Conservation (phyloP, 2,797 vertebrate species). For the Jordanella pulchra region DNA sequence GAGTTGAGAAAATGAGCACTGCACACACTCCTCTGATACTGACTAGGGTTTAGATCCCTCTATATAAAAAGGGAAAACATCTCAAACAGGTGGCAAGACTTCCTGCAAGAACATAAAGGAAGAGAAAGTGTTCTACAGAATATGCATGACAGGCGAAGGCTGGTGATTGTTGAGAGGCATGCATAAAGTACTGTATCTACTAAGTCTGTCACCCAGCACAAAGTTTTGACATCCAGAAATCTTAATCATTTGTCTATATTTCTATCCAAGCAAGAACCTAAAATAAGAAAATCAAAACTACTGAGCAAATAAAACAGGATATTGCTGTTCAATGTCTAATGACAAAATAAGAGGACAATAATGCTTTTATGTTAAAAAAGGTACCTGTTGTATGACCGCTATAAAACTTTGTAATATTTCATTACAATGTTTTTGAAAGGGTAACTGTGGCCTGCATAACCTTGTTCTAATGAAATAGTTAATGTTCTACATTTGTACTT, state of each 20-base stretch:
- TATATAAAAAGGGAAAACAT: conserved; percentile 50
- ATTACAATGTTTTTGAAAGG: not conserved
- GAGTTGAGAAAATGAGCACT: conserved; percentile 51
- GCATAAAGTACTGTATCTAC: conserved; percentile 21
- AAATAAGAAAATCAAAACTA: conserved; percentile 23
- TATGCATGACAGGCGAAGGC: conserved; percentile 60
- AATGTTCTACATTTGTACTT: not conserved
- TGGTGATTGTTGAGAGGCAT: conserved; percentile 34
- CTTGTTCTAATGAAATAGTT: not conserved
- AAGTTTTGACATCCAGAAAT: conserved; percentile 33
- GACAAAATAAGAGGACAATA: conserved; percentile 11
- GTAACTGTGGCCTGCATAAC: not conserved
- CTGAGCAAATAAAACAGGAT: conserved; percentile 25
- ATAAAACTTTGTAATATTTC: not conserved
- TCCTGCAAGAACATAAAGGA: conserved; percentile 49
- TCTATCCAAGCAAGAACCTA: conserved; percentile 18
- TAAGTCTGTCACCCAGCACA: conserved; percentile 26
- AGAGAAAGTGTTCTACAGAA: conserved; percentile 68
- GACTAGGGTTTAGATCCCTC: conserved; percentile 52
- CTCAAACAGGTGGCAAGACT: conserved; percentile 70
- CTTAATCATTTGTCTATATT: conserved; percentile 29
- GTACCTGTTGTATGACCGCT: not conserved
- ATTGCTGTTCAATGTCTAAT: conserved; percentile 19
- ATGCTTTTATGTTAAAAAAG: conserved; percentile 21
- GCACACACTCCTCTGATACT: conserved; percentile 44